Base-by-base conservation (phyloP, 2,797 vertebrate species). In the Danio choprae region DNA sequence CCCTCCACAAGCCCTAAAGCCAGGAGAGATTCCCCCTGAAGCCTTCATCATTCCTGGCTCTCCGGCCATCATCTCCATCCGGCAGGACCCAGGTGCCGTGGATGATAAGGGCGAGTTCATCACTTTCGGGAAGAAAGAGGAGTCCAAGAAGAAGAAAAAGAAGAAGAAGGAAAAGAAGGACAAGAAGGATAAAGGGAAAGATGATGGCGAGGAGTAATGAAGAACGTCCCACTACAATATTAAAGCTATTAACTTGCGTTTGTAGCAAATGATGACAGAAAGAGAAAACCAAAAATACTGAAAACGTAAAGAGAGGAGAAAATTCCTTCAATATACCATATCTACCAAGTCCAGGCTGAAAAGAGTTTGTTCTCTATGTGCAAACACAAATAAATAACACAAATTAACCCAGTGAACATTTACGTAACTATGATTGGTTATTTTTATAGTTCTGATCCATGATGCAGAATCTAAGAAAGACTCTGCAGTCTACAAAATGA, bases 91-190 rank as follows among this genome's bases (percentile, higher is more conserved):
- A 22, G 93, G 96, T 85, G 96, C 92, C 79, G 95, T 96, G 90
- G 96, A 95, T 83, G 96, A 97, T 91, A 98, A 98, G 94, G 96
- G 96, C 88, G 97, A 99, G 93, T 99, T 99, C 94, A 99, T 99
- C 92, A 98, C 97, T 91, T 99, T 99, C 83, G 98, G 98, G 91
- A 99, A 99, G 93, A 99, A 98, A 89, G 97, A 99, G 70, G 98
- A 99, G 79, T 95, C 96, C 86, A 99, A 99, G 95, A 98, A 98
- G 93, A 98, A 98, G 92, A 98, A 99, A 88, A 98, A 99, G 92
- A 99, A 99, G 96, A 99, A 99, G 96, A 98, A 98, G 92, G 96
- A 97, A 70, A 98, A 98, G 94, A 97, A 98, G 89, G 96, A 99
- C 89, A 98, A 98, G 92, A 98, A 97, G 89, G 96, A 98, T 44